Evolutionary conservation across 1,140 invertebrate genomes (phyloP), one percentile per base, ranked within the genome.

Genomic region (Ceratina japonica): DNA sequence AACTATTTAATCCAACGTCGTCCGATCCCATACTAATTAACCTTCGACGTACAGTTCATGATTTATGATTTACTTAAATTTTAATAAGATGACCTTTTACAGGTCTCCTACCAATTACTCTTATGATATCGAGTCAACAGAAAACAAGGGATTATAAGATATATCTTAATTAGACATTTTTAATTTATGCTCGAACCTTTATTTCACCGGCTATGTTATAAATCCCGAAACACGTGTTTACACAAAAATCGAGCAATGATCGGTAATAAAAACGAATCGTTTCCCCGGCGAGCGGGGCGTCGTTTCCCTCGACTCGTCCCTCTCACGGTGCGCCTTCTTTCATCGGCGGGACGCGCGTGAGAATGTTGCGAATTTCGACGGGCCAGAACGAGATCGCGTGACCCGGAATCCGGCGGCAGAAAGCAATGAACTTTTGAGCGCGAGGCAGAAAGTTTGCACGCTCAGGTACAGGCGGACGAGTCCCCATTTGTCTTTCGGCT

Each of bases 351-450:
- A 44, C 37, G 37, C 20, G 49, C 49, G 61, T 74, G 51, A 49
- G 63, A 68, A 68, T 75, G 63, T 49, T 66, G 68, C 52, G 75
- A 77, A 63, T 78, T 72, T 72, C 68, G 8, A 63, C n/a, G 51
- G 51, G 68, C 27, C 27, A 24, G 58, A 71, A 49, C 16, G 10
- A 52, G 68, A 78, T 63, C 49, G 59, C 75, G 69, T 61, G 77
- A 79, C 62, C 77, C 71, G 77, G 77, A 79, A 79, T 79, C 54
- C 77, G 37, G 15, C 31, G 62, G 62, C 70, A 22, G 71, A 74
- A 79, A 79, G 77, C 77, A 79, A 79, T 79, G 77, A 79, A 79
- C 77, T 79, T 79, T 79, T 79, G 37, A 44, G 37, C 37, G 70
- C 70, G 52, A 37, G n/a, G 15, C 27, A 71, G 62, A 37, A 66